phyloP scores from a whole-genome alignment of 2,888 invertebrate species.

The Heliconius aoede region DNA sequence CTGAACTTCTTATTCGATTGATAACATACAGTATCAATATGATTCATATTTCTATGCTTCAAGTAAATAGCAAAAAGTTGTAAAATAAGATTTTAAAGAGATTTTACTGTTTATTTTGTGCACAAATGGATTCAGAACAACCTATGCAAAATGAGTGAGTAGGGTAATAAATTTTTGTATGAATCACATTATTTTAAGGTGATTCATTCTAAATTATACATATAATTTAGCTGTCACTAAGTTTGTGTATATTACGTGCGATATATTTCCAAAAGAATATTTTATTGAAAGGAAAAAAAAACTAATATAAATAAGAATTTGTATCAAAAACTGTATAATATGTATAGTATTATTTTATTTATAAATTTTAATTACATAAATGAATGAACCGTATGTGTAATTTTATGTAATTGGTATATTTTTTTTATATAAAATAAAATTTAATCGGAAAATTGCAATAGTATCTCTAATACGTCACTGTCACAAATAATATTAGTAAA shows the following conservation, averaged over 20 bases:
- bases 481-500: conserved; percentile 11
- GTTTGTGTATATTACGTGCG: too few species aligned
- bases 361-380: not conserved
- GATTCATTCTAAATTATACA: too few species aligned
- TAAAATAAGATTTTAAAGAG: not conserved
- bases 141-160: conserved; percentile 13
- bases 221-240: too few species aligned
- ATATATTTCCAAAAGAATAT: not conserved
- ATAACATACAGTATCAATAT: conserved; percentile 33
- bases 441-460: too few species aligned
- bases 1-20: conserved; percentile 29
- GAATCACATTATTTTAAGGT: too few species aligned
- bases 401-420: not conserved
- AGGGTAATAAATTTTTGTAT: not conserved
- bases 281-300: not conserved
- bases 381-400: not conserved
- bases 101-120: not conserved
- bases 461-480: conserved; percentile 3
- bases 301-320: not conserved
- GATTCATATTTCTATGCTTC: conserved; percentile 5
- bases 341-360: not conserved
- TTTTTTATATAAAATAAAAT: too few species aligned
- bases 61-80: not conserved
- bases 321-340: not conserved
- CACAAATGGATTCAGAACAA: not conserved